Base-by-base conservation (phyloP, 2,888 invertebrate species). In the Orthonevra nobilis region DNA sequence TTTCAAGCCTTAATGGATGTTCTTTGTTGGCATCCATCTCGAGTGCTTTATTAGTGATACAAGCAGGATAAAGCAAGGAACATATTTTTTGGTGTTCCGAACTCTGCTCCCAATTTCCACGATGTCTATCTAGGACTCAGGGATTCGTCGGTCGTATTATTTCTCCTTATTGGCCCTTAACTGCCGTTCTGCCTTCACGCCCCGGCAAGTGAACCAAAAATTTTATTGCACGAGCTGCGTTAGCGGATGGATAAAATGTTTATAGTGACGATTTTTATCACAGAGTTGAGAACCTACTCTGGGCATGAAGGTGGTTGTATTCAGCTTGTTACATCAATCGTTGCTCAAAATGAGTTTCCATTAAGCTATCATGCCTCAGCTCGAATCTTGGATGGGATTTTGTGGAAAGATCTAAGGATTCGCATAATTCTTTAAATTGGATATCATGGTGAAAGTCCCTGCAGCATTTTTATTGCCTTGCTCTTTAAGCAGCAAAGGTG, bases 181-280 rank as follows among this genome's bases (percentile, higher is more conserved):
- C 38, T 23, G 40, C 40, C 36, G 42, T 42, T 63, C 34, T 61
- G 54, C 34, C 28, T 61, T 32, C 19, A 6, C 36, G 61, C 40
- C 54, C 56, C 32, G 54, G 61, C 63, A 32, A 69, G 56, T n/a
- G 69, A 56, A 58, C 50, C 69, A 75, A 69, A 68, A 50, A 75
- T 63, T 69, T 63, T 50, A 48, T 63, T 63, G 61, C 68, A 63
- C 26, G 75, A 23, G 26, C 1, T 12, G 36, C 36, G 26, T 23
- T n/a, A 23, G 9, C n/a, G 19, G 28, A 40, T 38, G 32, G 23
- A 42, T 26, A 19, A 12, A 42, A 32, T 40, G 48, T 46, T 61
- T 40, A 40, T 40, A 68, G 60, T 48, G 68, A 69, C 50, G 48
- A 50, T 66, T 74, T 74, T 60, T 68, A 68, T 56, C 58, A 42